Conservation (phyloP, 2,888 invertebrate species). For the Cantharis nigra region DNA sequence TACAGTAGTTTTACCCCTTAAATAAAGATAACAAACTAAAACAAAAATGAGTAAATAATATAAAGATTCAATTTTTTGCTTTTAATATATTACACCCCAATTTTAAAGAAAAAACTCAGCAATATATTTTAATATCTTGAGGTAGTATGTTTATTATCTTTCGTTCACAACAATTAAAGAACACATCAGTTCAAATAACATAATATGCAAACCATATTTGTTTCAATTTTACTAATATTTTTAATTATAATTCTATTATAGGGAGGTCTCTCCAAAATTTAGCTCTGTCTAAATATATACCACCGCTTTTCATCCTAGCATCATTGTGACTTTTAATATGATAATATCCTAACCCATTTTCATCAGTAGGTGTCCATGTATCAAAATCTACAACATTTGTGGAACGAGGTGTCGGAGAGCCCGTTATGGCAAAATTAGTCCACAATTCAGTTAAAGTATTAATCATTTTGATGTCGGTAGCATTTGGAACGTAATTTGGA, state of each 20-base stretch:
- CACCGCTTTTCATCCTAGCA: conserved; percentile 57
- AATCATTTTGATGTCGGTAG: neutral
- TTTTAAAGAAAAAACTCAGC: no score
- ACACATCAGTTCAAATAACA: no score
- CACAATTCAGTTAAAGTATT: neutral
- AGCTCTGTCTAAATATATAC: conserved; percentile 61
- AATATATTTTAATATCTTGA: no score
- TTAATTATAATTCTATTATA: neutral
- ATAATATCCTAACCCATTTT: conserved; percentile 60
- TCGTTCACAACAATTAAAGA: no score
- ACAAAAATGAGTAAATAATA: no score
- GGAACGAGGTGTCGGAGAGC: neutral
- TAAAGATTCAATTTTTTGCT: no score
- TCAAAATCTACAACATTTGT: conserved; percentile 36
- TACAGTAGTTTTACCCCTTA: no score
- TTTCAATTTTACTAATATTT: no score
- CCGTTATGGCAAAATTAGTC: conserved; percentile 5
- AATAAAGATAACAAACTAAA: no score
- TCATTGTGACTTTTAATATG: conserved; percentile 56
- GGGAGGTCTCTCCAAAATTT: conserved; percentile 63
- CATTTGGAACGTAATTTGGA: conserved; percentile 9
- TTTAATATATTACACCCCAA: no score
- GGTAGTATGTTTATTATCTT: no score
- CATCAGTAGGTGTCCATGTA: conserved; percentile 63
- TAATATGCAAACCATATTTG: no score